Evolutionary conservation across 2,888 invertebrate genomes (phyloP), one percentile per base, ranked within the genome.

Genomic region (Cantharis rustica): DNA sequence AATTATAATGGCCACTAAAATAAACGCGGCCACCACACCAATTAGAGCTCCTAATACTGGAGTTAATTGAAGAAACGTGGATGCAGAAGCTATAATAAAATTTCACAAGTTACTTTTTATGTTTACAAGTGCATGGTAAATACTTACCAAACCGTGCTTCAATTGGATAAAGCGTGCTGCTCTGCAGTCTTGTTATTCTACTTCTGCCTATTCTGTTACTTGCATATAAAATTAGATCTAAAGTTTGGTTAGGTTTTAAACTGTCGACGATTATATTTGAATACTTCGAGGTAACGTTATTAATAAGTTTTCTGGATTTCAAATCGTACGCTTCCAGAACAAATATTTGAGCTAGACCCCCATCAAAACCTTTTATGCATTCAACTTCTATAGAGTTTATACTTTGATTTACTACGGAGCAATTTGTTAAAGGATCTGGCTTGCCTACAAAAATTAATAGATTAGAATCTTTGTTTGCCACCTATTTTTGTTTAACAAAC

Each of bases 11-110:
- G 94, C 92, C 5, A 95, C 93, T 69, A 96, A 91, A 82, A 96
- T 91, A 47, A 95, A 89, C 27, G 94, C 93, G 2, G 93, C 93
- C 27, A 96, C 93, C 68, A 95, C 92, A 9, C 95, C 95, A 23
- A 96, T 93, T 69, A 96, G 90, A 2, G 93, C 93, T 72, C 95
- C 95, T 72, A 97, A 89, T 5, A 96, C 91, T 0, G 96, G 96
- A 10, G 96, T 96, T 84, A 96, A 89, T 86, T 95, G 95, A 81
- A 96, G 94, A 82, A 94, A 92, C 72, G 95, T 94, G 62, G 95
- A 93, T 83, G 92, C 91, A 23, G 92, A 92, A 91, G 89, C 81
- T 69, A 87, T 87, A 87, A 85, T 47, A 47, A 47, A 47, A 47
- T 47, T 47, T 47, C 23, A 23, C 9, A 47, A 47, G 47, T 47